Evolutionary conservation across 2,888 invertebrate species (phyloP), one percentile per base, ranked within the genome.

Genomic region (Drosophila siamana): DNA sequence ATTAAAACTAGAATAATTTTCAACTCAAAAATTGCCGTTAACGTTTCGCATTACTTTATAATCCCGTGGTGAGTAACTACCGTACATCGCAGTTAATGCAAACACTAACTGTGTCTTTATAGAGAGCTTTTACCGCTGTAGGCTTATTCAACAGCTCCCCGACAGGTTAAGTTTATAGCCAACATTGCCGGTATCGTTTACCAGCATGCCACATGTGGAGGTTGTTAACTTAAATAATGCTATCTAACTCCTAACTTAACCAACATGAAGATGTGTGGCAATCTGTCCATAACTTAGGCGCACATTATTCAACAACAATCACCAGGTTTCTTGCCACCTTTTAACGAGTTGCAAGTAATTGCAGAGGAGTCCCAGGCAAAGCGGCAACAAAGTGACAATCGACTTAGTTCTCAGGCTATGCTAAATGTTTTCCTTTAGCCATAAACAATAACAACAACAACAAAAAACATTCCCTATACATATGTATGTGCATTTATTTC

Each of bases 341-440:
- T 83, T 77, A 81, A 68, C 65, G 48, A 44, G 62, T 69, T 69
- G 66, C 56, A 78, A 69, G 55, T 71, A 78, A 86, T 78, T 71
- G 63, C 57, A 33, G 63, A 50, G 36, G 46, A 63, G 69, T 5
- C 11, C 6, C 36, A 38, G 13, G 36, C 36, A 15, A 36, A 8
- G 13, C 36, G 15, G 28, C 30, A 69, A 60, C 83, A 70, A 80
- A 83, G 78, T 83, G 82, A 86, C 83, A 83, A 65, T 81, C 84
- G 69, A 65, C 86, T 83, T 81, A 67, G 83, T 83, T 83, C 83
- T 83, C 83, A 83, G 84, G 86, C 82, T 69, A 68, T 79, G 84
- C 81, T 86, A 84, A 83, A 83, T 83, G 86, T 76, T 86, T 83
- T 83, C 82, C 82, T 86, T 78, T 65, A 57, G 46, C 33, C 33